A percentile compares a stretch with the other conserved stretches of the same genome.
These are phyloP conservation scores for Sesia bembeciformis DNA, from an alignment of 2,888 invertebrate species.

Conservation along the genomic window DNA sequence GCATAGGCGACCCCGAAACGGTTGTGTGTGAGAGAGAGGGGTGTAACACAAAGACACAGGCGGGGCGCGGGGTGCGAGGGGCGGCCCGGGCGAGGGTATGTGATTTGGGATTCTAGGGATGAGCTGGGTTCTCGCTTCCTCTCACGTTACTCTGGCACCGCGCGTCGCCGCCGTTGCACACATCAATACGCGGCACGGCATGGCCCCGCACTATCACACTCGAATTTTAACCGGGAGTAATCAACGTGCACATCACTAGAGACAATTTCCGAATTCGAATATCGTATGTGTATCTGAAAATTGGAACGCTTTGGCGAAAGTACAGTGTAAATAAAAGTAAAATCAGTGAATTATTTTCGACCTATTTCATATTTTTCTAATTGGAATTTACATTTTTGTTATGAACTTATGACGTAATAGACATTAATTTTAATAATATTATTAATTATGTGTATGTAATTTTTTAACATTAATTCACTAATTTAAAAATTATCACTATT, in stretches of 20 bases:
- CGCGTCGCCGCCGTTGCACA: conserved; percentile 62
- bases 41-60: conserved; percentile 54
- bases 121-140: conserved; percentile 69
- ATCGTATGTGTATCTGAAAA: neutral
- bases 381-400: too few species aligned
- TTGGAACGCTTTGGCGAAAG: conserved; percentile 1
- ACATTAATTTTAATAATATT: too few species aligned
- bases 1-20: conserved; percentile 40
- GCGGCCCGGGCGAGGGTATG: conserved; percentile 64
- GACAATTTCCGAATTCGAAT: conserved; percentile 12
- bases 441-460: too few species aligned
- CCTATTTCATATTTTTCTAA: too few species aligned
- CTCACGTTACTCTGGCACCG: conserved; percentile 66
- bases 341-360: too few species aligned
- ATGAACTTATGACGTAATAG: too few species aligned
- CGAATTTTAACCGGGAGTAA: conserved; percentile 16
- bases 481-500: too few species aligned
- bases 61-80: conserved; percentile 38
- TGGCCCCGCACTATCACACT: conserved; percentile 8
- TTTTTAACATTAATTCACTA: too few species aligned
- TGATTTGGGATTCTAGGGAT: conserved; percentile 75
- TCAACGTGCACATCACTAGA: conserved; percentile 23
- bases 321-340: neutral
- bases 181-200: conserved; percentile 16
- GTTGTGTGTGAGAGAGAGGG: conserved; percentile 61